Evolutionary conservation across 2,113 vertebrate genomes (phyloP), one percentile per base, ranked within the genome.

Genomic region (Tylochromis polylepis): DNA sequence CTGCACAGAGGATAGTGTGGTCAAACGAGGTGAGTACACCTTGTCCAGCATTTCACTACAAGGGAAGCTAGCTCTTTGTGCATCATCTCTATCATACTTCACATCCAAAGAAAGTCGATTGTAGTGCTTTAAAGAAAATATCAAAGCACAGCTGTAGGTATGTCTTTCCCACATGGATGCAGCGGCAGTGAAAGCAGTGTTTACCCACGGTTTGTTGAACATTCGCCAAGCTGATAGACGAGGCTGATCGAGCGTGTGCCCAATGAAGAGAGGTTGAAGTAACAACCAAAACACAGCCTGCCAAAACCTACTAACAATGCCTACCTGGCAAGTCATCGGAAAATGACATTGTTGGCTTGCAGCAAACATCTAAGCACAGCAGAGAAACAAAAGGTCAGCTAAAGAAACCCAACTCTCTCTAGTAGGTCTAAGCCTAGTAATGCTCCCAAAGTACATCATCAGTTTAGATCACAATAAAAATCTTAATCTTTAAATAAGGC

Each of bases 201-300:
- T 82, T 82, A 86, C 84, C 75, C 87, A 82, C 70, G 86, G 82
- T 85, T 82, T 75, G 60, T 70, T 95, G 93, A 90, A 91, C 58
- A 81, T 84, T 89, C 87, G 85, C 93, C 93, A 93, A 87, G 83
- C 38, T 79, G 87, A 90, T 83, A 88, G 65, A 90, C 2, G 56
- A 59, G 82, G 78, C 89, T 93, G 90, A 91, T 83, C 72, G 84
- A 88, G 72, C 85, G 43, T 41, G 62, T 27, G 43, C 46, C 84
- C 88, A 82, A 83, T 86, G 88, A 87, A 62, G 67, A 58, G 70
- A 89, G 83, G 83, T 72, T 91, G 82, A 85, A 90, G 85, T 67
- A 92, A 91, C 85, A 93, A 92, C 86, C 89, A 85, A 85, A 93
- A 84, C 84, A 89, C 83, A 82, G 90, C 72, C 88, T 90, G 88